Evolutionary conservation across 2,888 invertebrate genomes (phyloP), one percentile per base, ranked within the genome.

Genomic region (Helobdella robusta): DNA sequence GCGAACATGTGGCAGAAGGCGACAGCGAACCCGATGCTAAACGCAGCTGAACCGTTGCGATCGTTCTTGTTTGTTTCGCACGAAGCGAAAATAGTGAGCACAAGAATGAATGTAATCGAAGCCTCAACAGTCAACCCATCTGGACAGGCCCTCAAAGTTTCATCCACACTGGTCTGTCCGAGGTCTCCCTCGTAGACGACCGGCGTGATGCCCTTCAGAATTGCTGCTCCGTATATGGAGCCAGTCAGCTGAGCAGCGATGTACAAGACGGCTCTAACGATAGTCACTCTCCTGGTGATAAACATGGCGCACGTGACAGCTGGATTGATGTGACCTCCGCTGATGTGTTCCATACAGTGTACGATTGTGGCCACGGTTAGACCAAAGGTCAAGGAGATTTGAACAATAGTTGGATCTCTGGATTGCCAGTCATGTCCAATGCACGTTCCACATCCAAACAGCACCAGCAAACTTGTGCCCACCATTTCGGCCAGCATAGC

Each of bases 201-300:
- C 20, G 70, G 66, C 11, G 64, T 67, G 36, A 71, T 11, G 1
- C 30, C 50, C 30, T 62, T 62, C 15, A 62, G 34, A 4, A 50
- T 30, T 2, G 30, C 18, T 4, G 23, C 32, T 15, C 85, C 70
- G 4, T 72, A 69, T 25, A 89, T 85, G 0, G 89, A 87, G 46
- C 91, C 91, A 2, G 86, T 79, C 75, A 89, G 87, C 78, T 91
- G 91, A 0, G 85, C 86, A 59, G 89, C 77, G 61, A 91, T 84
- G 81, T 91, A 92, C 34, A 63, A 44, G 15, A 69, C 6, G 0
- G 86, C 52, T 36, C 63, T 52, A 1, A 62, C 28, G 20, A 89
- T 80, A 71, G 87, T 86, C 63, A 90, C 86, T 74, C 88, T 86
- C 8, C 91, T 89, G 8, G 87, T 85, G 15, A 86, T 85, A 64